Evolutionary conservation across 2,888 invertebrate species (phyloP), one percentile per base, ranked within the genome.

Genomic region (Cordilura impudica): DNA sequence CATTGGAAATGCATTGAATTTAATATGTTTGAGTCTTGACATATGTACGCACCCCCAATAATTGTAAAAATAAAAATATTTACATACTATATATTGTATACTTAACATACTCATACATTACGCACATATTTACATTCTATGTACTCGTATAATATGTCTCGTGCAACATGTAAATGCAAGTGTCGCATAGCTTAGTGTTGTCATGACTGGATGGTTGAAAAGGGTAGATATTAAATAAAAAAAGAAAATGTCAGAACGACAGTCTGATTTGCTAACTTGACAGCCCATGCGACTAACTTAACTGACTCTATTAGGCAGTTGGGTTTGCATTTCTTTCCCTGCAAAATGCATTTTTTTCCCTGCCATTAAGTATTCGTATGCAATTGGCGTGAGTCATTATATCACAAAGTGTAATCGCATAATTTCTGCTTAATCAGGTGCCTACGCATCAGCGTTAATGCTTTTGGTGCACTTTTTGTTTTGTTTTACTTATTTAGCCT

Each of bases 351-450:
- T 56, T 67, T n/a, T 8, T 29, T 12, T 16, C 56, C n/a, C n/a
- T 29, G 53, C 14, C n/a, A n/a, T n/a, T n/a, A n/a, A 23, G 4
- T 35, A 39, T 19, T 49, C 35, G 19, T 43, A 58, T 56, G 75
- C 63, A 63, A 31, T 51, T 70, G 63, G 63, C 69, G 69, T 58
- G 75, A 69, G 63, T 70, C 75, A 76, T 76, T 76, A 63, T 76
- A 63, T 70, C 56, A 56, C 74, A 71, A 65, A 58, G 69, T 75
- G 77, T 84, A 85, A 84, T 85, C 85, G 84, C 83, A 85, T 85
- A 84, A 85, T 83, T 85, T 85, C 84, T 84, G 84, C 84, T 84
- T 85, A 85, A 85, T 85, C 85, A 84, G 84, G 84, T 84, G 84
- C 84, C 85, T 84, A 85, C 84, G 85, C 85, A 85, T 81, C 77